A percentile compares a stretch with the other conserved stretches of the same genome.
Conservation (phyloP, 64 coral and sea anemone genomes). For the Astreopora myriophthalma region DNA sequence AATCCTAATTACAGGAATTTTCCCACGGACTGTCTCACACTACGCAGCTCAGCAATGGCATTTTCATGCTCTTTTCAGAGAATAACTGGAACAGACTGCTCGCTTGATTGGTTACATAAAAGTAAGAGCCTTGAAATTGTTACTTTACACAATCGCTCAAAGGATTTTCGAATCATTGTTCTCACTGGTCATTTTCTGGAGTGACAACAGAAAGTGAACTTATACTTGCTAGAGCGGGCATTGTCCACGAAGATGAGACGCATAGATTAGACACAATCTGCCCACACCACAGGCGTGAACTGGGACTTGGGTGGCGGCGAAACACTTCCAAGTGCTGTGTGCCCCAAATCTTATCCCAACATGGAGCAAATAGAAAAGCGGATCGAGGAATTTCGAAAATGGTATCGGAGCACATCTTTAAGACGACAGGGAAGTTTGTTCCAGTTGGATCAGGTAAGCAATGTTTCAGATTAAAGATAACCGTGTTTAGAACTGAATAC, state of each 20-base stretch:
- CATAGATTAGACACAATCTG: slow-evolving; percentile 45
- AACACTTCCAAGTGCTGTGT: slow-evolving; percentile 30
- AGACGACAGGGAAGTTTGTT: slow-evolving; percentile 33
- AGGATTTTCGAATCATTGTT: slow-evolving; percentile 48
- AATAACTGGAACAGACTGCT: slow-evolving; percentile 14
- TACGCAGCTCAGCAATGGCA: slow-evolving; percentile 11
- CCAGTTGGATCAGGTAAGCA: slow-evolving; percentile 63
- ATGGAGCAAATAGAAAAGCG: slow-evolving; percentile 41
- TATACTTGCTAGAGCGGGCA: slow-evolving; percentile 52
- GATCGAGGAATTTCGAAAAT: slow-evolving; percentile 51
- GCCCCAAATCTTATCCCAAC: slow-evolving; percentile 30
- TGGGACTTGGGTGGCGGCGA: slow-evolving; percentile 64
- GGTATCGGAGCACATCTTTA: slow-evolving; percentile 19
- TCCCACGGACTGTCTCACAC: neutral
- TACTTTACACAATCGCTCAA: slow-evolving; percentile 26
- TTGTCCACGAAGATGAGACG: slow-evolving; percentile 5
- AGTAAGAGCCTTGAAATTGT: slow-evolving; percentile 26
- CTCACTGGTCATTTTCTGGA: slow-evolving; percentile 65
- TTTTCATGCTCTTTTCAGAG: slow-evolving; percentile 35
- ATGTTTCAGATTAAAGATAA: neutral
- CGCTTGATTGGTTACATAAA: slow-evolving; percentile 43
- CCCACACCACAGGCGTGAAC: slow-evolving; percentile 41
- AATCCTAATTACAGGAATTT: neutral
- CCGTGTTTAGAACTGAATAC: neutral
- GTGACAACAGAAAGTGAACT: slow-evolving; percentile 42